Conservation (phyloP, 2,797 vertebrate species). For the Eulemur mongoz region DNA sequence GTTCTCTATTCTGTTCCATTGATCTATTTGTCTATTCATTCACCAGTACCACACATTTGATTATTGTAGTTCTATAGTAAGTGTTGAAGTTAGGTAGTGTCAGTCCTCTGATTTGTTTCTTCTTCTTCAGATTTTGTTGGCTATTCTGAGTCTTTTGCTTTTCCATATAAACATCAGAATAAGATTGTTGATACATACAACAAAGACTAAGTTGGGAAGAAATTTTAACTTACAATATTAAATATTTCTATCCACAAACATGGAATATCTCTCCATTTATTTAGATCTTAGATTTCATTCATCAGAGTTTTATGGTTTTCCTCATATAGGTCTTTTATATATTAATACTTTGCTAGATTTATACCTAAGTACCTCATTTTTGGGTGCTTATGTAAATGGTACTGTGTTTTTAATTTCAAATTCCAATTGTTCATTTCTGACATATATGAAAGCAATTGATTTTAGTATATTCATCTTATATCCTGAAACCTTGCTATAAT, state of each 20-base stretch:
- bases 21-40: not conserved
- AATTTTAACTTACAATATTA: not conserved
- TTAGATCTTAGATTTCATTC: not conserved
- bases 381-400: not conserved
- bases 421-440: not conserved
- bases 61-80: not conserved
- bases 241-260: not conserved
- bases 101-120: not conserved
- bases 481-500: not conserved
- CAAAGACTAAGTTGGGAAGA: not conserved
- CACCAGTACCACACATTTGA: not conserved
- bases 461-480: not conserved
- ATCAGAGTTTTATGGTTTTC: not conserved
- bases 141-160: not conserved
- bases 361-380: not conserved
- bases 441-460: not conserved
- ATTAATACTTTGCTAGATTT: not conserved
- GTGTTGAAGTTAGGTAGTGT: not conserved
- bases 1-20: not conserved
- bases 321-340: not conserved
- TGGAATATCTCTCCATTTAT: not conserved
- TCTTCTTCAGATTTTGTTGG: not conserved
- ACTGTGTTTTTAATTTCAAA: not conserved
- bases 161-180: not conserved
- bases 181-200: not conserved